Conservation (phyloP, 2,888 invertebrate species). For the Euspilapteryx auroguttella region DNA sequence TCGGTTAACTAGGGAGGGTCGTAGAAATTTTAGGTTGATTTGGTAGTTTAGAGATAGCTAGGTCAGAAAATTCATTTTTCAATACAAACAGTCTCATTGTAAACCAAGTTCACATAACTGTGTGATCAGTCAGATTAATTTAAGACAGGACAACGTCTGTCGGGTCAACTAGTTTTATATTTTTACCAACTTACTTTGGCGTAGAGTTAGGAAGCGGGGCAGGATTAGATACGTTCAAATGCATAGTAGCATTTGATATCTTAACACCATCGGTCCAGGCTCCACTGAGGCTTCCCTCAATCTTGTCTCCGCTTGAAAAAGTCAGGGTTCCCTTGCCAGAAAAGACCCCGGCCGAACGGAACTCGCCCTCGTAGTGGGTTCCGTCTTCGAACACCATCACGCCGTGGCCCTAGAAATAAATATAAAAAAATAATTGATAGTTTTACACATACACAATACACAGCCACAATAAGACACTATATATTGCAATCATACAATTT, state of each 20-base stretch:
- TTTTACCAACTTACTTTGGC: slow-evolving; percentile 55
- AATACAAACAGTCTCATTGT: too few species aligned
- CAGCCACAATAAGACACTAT: neutral
- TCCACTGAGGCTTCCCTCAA: slow-evolving; percentile 75
- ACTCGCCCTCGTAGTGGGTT: slow-evolving; percentile 87
- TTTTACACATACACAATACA: neutral
- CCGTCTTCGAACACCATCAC: slow-evolving; percentile 88
- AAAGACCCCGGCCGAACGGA: slow-evolving; percentile 76
- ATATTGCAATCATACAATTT: too few species aligned
- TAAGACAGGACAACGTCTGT: too few species aligned
- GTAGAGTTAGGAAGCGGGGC: slow-evolving; percentile 56
- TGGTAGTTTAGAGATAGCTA: too few species aligned
- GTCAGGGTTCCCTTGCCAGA: slow-evolving; percentile 80
- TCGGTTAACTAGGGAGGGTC: too few species aligned
- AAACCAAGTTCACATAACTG: too few species aligned
- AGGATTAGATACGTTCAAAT: slow-evolving; percentile 64
- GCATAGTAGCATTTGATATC: slow-evolving; percentile 71
- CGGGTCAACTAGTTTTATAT: too few species aligned
- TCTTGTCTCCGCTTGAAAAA: slow-evolving; percentile 74
- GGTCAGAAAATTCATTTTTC: too few species aligned
- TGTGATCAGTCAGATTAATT: too few species aligned
- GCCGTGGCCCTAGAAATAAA: slow-evolving; percentile 71
- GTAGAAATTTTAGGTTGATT: too few species aligned
- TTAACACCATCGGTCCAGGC: slow-evolving; percentile 79
- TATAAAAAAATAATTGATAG: neutral